A percentile compares a stretch with the other conserved stretches of the same genome.
Conservation (phyloP, 2,113 vertebrate genomes). For the Megaptera novaeangliae region DNA sequence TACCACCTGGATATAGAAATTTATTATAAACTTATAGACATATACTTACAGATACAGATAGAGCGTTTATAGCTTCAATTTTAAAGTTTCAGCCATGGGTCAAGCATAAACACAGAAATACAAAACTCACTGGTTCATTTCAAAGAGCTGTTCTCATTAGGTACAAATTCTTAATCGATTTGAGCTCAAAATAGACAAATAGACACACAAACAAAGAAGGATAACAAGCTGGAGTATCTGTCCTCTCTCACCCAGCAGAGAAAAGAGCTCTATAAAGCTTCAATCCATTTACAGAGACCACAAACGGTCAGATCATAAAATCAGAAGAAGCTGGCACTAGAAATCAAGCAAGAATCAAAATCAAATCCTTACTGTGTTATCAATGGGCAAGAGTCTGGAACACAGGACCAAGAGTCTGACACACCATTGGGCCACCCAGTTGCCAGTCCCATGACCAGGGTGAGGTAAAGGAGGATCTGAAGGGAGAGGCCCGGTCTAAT, state of each 20-base stretch:
- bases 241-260: background rate
- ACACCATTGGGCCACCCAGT: too few relatives aligned
- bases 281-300: background rate
- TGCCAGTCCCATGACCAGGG: background rate
- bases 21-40: background rate
- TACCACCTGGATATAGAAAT: background rate
- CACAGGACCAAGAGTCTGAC: background rate
- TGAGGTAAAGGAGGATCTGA: too few relatives aligned
- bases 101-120: conserved; percentile 30
- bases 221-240: background rate
- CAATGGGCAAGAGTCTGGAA: background rate
- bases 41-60: background rate
- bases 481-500: background rate
- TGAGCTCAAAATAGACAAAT: background rate
- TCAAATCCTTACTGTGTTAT: background rate
- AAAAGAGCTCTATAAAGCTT: background rate
- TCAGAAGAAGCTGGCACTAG: background rate
- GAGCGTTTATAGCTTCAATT: background rate
- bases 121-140: background rate
- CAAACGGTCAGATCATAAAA: background rate
- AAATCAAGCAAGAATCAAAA: background rate
- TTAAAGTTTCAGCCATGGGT: background rate
- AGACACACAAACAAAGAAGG: background rate
- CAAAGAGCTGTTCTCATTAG: background rate
- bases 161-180: background rate